Conservation (phyloP, 1,140 invertebrate species). For the Aricia agestis region DNA sequence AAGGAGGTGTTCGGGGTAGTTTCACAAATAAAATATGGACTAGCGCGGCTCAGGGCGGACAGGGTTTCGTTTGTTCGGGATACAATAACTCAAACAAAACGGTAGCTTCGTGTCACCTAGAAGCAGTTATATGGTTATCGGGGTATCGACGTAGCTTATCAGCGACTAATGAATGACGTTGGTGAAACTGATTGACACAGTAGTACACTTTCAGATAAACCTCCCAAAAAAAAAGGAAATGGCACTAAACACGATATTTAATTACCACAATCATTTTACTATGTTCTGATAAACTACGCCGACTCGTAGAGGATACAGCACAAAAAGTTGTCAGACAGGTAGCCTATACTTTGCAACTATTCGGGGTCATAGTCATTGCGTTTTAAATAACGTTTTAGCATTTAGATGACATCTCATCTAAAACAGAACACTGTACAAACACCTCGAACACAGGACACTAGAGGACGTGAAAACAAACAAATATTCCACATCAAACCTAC, state of each 20-base stretch:
- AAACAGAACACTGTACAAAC: constrained; percentile 64
- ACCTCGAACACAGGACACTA: constrained; percentile 55
- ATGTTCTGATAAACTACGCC: constrained; percentile 48
- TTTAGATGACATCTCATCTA: constrained; percentile 63
- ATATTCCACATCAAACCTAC: constrained; percentile 61
- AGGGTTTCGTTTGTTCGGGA: constrained; percentile 56
- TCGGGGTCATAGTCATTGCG: constrained; percentile 64
- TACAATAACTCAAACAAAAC: constrained; percentile 61
- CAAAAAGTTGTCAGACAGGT: constrained; percentile 48
- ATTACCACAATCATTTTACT: neutral
- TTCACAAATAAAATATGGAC: constrained; percentile 55
- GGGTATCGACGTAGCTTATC: constrained; percentile 52
- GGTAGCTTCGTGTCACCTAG: constrained; percentile 70
- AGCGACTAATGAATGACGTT: constrained; percentile 20
- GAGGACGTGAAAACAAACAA: constrained; percentile 48
- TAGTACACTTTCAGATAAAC: neutral
- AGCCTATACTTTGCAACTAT: constrained; percentile 62
- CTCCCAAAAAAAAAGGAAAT: too few species aligned
- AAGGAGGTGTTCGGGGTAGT: constrained; percentile 31
- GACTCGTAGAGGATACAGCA: constrained; percentile 55
- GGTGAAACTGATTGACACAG: neutral
- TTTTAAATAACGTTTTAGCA: constrained; percentile 74
- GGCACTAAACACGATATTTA: too few species aligned
- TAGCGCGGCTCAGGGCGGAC: constrained; percentile 68
- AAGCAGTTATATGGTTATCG: constrained; percentile 61